A percentile compares a stretch with the other conserved stretches of the same genome.
Evolutionary conservation across 37 sponge, comb jelly and placozoan species (phyloP).

Genomic region (Corticium candelabrum): DNA sequence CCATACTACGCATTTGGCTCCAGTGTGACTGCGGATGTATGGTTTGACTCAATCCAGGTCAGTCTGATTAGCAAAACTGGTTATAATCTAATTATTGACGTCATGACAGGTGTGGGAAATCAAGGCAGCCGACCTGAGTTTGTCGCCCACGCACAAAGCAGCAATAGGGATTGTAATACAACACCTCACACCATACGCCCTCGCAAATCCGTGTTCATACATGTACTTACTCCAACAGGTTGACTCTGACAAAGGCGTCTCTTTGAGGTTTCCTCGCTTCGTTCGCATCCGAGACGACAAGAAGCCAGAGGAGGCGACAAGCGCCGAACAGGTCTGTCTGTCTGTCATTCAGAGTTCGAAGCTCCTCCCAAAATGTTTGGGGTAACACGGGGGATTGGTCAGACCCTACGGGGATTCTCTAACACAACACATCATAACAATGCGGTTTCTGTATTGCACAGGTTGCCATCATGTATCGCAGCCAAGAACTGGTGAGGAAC

Average conservation of each 20-base stretch:
- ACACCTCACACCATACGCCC: background rate
- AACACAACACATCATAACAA: too few relatives aligned
- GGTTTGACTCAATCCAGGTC: slow-evolving; percentile 82
- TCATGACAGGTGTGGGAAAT: slow-evolving; percentile 89
- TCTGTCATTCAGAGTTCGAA: background rate
- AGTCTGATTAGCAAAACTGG: background rate
- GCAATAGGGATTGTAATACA: slow-evolving; percentile 72
- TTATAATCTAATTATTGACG: too few relatives aligned
- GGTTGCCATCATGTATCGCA: background rate
- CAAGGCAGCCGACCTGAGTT: slow-evolving; percentile 91
- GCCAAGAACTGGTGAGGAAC: background rate
- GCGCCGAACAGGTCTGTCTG: slow-evolving; percentile 50
- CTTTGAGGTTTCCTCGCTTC: slow-evolving; percentile 95
- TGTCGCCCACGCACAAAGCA: slow-evolving; percentile 92
- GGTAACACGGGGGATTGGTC: too few relatives aligned
- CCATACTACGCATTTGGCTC: slow-evolving; percentile 75
- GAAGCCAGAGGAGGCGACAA: slow-evolving; percentile 89
- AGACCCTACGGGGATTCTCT: too few relatives aligned
- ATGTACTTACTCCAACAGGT: slow-evolving; percentile 58
- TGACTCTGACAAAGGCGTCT: slow-evolving; percentile 93
- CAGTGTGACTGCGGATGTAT: slow-evolving; percentile 66
- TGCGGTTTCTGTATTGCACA: too few relatives aligned
- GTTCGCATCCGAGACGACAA: slow-evolving; percentile 88
- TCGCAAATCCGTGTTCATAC: too few relatives aligned
- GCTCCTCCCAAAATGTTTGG: too few relatives aligned